Base-by-base conservation (phyloP, 1,140 invertebrate genomes). In the Hermetia illucens region DNA sequence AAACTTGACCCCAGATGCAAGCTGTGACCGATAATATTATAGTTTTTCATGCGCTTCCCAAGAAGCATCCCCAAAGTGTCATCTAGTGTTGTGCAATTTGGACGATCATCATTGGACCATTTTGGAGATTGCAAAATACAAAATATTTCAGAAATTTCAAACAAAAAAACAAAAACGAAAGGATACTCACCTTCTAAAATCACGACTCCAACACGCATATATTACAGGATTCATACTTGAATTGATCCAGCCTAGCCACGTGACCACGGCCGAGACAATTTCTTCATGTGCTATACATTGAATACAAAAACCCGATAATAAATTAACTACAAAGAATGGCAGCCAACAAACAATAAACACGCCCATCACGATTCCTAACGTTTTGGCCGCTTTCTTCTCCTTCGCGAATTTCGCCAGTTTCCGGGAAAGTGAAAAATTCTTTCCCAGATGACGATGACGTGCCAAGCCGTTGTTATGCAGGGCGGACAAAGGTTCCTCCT, bases 201-300 rank as follows among this genome's bases (percentile, higher is more conserved):
- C 92, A 55, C 83, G 73, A 61, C 87, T 93, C 84, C 89, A 95
- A 52, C 86, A 94, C 2, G 91, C 90, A 62, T 97, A 97, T 50
- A 97, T 97, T 36, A 95, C 83, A 2, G 91, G 91, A 68, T 95
- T 96, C 87, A 96, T 92, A 21, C 86, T 82, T 18, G 92, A 97
- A 65, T 98, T 99, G 51, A 97, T 87, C 87, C 96, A 98, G 32
- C 95, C 95, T 3, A 97, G 74, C 95, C 95, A 98, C 22, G 91
- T 96, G 24, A 97, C 87, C 18, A 96, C 77, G 10, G 87, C 85
- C 41, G 87, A 87, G 3, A 96, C 80, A 29, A 92, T 75, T 50
- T 93, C 82, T 49, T 88, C 85, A 40, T 93, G 78, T 56, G 77
- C 75, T 40, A 91, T 83, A 59, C 88, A 93, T 44, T 79, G 71